Conservation (phyloP, 1,140 invertebrate genomes). For the Drosophila santomea region DNA sequence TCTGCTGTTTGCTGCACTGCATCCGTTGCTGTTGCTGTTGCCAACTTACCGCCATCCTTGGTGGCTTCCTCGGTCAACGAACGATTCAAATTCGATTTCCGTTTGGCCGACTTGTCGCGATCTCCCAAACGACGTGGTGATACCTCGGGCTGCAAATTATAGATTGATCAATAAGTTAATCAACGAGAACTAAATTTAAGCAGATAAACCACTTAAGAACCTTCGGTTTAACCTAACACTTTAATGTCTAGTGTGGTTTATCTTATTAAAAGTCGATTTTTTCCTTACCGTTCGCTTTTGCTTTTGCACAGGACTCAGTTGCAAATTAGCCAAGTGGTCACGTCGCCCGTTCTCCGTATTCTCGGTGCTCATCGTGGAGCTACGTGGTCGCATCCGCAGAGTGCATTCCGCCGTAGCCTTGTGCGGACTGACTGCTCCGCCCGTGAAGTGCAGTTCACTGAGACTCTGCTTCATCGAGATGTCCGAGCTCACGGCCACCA, state of each 20-base stretch:
- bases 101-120: constrained; percentile 88
- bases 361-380: constrained; percentile 66
- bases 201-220: too few species aligned
- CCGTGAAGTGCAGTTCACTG: constrained; percentile 72
- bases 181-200: too few species aligned
- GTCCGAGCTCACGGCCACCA: constrained; percentile 63
- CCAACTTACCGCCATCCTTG: constrained; percentile 82
- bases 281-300: constrained; percentile 70
- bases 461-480: constrained; percentile 78
- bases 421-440: constrained; percentile 45
- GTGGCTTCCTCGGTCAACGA: constrained; percentile 86
- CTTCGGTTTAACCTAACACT: too few species aligned
- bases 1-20: constrained; percentile 22
- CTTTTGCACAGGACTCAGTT: constrained; percentile 76
- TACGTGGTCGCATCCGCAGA: constrained; percentile 65
- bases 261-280: not conserved
- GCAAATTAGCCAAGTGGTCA: constrained; percentile 60
- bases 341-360: constrained; percentile 35
- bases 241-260: not conserved
- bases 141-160: constrained; percentile 52
- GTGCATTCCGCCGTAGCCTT: constrained; percentile 52
- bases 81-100: constrained; percentile 88
- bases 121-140: constrained; percentile 81
- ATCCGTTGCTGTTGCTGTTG: constrained; percentile 8
- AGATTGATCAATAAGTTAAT: constrained; percentile 2